Conservation (phyloP, 2,888 invertebrate species). For the Chrysolina americana region DNA sequence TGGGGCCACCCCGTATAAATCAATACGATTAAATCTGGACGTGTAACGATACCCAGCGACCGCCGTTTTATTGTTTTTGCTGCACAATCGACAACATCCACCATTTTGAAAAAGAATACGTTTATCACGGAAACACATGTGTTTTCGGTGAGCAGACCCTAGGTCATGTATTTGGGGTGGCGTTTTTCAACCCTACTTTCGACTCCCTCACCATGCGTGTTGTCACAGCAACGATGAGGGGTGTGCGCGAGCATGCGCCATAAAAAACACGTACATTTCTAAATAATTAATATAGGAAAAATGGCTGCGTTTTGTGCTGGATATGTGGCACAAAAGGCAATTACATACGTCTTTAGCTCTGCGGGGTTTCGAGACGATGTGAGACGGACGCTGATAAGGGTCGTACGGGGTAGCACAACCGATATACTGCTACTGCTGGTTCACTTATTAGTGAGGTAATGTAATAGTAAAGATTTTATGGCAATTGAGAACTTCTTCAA, state of each 20-base stretch:
- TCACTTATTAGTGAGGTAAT: too few species aligned
- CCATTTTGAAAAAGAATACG: constrained; percentile 44
- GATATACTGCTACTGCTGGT: too few species aligned
- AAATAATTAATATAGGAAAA: constrained; percentile 47
- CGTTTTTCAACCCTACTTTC: constrained; percentile 40
- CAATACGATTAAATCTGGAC: constrained; percentile 18
- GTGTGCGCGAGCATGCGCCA: constrained; percentile 42
- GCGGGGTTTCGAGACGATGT: constrained; percentile 12
- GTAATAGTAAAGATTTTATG: too few species aligned
- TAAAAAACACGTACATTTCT: constrained; percentile 40
- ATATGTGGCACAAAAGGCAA: constrained; percentile 38
- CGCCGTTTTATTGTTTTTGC: constrained; percentile 4
- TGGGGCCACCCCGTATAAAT: background rate
- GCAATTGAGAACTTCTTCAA: too few species aligned
- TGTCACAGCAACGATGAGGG: constrained; percentile 48
- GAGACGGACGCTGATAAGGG: constrained; percentile 25
- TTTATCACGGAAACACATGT: constrained; percentile 42
- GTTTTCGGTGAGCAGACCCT: constrained; percentile 41
- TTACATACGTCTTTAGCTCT: constrained; percentile 39
- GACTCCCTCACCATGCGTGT: constrained; percentile 42
- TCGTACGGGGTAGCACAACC: constrained; percentile 28
- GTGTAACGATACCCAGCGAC: background rate
- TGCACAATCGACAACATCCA: constrained; percentile 35
- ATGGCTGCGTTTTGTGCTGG: constrained; percentile 45
- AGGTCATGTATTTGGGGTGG: constrained; percentile 45